phyloP scores from a whole-genome alignment of 2,888 invertebrate species.

The Drosophila parthenogenetica region DNA sequence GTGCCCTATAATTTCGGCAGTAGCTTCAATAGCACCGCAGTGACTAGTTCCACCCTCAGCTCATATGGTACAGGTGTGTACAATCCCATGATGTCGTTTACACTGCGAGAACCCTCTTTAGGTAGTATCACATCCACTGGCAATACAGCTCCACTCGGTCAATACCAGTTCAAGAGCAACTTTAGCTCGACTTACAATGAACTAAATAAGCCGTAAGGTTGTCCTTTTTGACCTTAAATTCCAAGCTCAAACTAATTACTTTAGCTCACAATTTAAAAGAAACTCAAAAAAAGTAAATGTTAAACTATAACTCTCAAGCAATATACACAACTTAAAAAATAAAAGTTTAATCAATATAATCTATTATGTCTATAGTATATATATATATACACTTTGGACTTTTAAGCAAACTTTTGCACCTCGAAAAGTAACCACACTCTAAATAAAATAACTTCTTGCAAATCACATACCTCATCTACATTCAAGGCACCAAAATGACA shows the following conservation, averaged over 20 bases:
- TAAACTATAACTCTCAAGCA: conserved; percentile 49
- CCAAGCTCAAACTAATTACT: conserved; percentile 54
- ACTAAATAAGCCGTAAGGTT: conserved; percentile 54
- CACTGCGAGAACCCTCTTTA: conserved; percentile 68
- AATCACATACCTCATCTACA: conserved; percentile 74
- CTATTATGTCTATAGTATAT: conserved; percentile 39
- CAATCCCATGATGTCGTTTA: conserved; percentile 78
- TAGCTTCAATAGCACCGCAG: conserved; percentile 44
- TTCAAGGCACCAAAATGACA: conserved; percentile 65
- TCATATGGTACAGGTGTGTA: conserved; percentile 71
- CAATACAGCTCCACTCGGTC: conserved; percentile 42
- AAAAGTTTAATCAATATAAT: conserved; percentile 27
- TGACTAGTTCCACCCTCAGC: conserved; percentile 34
- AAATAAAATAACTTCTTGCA: conserved; percentile 70
- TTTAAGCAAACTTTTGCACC: conserved; percentile 60
- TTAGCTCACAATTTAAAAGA: conserved; percentile 2
- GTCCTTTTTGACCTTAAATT: neutral
- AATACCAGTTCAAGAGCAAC: conserved; percentile 59
- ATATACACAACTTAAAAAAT: conserved; percentile 45
- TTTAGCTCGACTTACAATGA: conserved; percentile 49
- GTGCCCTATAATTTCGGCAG: conserved; percentile 55
- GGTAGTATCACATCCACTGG: conserved; percentile 11
- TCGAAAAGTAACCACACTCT: conserved; percentile 15
- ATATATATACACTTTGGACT: conserved; percentile 37
- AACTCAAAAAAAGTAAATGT: neutral